Conservation (phyloP, 2,797 vertebrate species). For the Poeciliopsis turneri region DNA sequence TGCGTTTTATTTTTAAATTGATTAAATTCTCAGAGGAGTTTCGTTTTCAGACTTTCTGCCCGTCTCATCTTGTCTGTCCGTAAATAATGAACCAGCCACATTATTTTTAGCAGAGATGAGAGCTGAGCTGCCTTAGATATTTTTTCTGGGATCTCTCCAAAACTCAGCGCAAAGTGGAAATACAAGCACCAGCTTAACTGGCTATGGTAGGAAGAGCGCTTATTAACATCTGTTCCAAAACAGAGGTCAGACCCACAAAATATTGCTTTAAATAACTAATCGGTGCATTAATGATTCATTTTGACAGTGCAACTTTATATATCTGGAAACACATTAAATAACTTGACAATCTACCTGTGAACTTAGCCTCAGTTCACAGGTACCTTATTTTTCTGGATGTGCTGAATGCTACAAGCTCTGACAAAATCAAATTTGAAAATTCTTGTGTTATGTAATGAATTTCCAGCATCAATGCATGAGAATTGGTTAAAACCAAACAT, state of each 20-base stretch:
- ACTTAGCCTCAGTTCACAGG: not conserved
- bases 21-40: constrained; percentile 8
- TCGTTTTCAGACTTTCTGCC: not conserved
- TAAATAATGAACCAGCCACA: not conserved
- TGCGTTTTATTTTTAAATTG: not conserved
- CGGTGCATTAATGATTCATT: not conserved
- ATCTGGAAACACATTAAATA: not conserved
- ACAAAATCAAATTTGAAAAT: not conserved
- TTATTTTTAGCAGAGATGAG: constrained; percentile 2
- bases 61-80: not conserved
- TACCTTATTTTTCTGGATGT: not conserved
- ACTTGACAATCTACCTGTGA: not conserved
- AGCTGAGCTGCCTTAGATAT: not conserved
- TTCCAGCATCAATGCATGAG: not conserved
- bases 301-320: not conserved
- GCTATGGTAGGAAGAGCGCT: not conserved
- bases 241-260: not conserved
- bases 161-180: not conserved
- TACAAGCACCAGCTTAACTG: not conserved
- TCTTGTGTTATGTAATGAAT: not conserved
- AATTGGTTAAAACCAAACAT: not conserved
- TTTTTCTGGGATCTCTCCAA: constrained; percentile 6
- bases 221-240: not conserved
- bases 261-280: not conserved
- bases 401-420: not conserved